A percentile compares a stretch with the other conserved stretches of the same genome.
Evolutionary conservation across 64 coral and sea anemone species (phyloP).

Genomic region (Orbicella faveolata): DNA sequence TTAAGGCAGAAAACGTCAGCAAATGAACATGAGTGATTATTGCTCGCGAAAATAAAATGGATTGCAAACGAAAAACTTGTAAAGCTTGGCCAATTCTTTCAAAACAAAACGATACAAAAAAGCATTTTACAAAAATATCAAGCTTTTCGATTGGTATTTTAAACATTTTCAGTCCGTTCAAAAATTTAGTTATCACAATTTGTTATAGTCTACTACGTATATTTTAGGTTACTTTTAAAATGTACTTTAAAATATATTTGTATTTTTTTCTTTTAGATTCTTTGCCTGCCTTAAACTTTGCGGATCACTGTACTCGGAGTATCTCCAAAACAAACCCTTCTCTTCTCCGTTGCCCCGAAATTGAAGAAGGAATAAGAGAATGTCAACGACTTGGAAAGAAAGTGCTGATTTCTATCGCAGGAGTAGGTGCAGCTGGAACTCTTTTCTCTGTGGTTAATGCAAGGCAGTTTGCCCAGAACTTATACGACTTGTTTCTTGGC

Average conservation of each 20-base stretch:
- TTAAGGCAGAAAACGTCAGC: too few species aligned
- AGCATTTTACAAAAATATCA: too few species aligned
- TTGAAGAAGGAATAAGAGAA: conserved; percentile 64
- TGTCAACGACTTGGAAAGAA: conserved; percentile 74
- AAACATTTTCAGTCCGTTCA: too few species aligned
- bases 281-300: conserved; percentile 61
- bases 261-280: conserved; percentile 27
- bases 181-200: too few species aligned
- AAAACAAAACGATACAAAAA: too few species aligned
- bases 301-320: conserved; percentile 47
- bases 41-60: too few species aligned
- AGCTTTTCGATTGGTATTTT: too few species aligned
- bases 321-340: conserved; percentile 34
- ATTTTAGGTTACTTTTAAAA: neutral
- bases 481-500: conserved; percentile 62
- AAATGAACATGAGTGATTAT: too few species aligned
- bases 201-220: too few species aligned
- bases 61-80: too few species aligned
- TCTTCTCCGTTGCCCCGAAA: conserved; percentile 52
- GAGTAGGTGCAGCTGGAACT: conserved; percentile 57
- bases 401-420: conserved; percentile 67
- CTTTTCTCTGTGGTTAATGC: conserved; percentile 24
- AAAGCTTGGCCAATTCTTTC: too few species aligned
- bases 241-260: too few species aligned
- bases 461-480: conserved; percentile 31